Percentiles rank a stretch among this genome's conserved stretches.
Evolutionary conservation across 2,113 vertebrate genomes (phyloP).

Genomic region (Clinocottus analis): DNA sequence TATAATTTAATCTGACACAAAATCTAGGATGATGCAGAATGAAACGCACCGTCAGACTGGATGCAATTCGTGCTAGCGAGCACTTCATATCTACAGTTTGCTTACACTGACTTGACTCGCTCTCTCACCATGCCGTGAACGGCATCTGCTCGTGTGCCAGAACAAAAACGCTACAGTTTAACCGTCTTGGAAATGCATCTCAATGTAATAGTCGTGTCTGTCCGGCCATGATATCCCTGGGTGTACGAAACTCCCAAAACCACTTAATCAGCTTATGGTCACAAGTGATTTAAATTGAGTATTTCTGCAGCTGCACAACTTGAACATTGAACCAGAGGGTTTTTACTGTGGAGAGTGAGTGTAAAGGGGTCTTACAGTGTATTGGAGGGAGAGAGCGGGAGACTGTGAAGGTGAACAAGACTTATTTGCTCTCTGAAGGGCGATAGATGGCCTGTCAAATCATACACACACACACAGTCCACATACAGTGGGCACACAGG

Average conservation of each 20-base stretch:
- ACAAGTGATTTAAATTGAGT: slow-evolving; percentile 49
- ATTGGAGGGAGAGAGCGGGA: slow-evolving; percentile 46
- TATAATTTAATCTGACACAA: background rate
- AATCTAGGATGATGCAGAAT: background rate
- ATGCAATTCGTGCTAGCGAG: background rate
- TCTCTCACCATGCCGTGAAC: background rate
- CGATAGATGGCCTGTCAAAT: slow-evolving; percentile 28
- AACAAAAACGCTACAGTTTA: slow-evolving; percentile 23
- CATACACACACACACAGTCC: background rate
- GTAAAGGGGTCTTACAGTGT: slow-evolving; percentile 47
- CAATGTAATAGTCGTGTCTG: slow-evolving; percentile 11
- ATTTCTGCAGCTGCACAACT: slow-evolving; percentile 66
- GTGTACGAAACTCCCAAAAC: slow-evolving; percentile 27
- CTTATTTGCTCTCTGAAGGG: slow-evolving; percentile 56
- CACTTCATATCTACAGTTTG: background rate
- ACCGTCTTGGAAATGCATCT: slow-evolving; percentile 24
- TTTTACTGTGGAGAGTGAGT: slow-evolving; percentile 37
- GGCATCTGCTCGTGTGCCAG: background rate
- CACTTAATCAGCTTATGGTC: slow-evolving; percentile 56
- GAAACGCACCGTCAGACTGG: background rate
- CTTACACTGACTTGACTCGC: background rate
- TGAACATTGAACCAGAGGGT: slow-evolving; percentile 42
- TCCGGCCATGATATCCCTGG: slow-evolving; percentile 8
- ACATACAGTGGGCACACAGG: slow-evolving; percentile 42
- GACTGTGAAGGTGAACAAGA: slow-evolving; percentile 51